phyloP scores from a whole-genome alignment of 2,797 vertebrate genomes.

The Brachymystax lenok region DNA sequence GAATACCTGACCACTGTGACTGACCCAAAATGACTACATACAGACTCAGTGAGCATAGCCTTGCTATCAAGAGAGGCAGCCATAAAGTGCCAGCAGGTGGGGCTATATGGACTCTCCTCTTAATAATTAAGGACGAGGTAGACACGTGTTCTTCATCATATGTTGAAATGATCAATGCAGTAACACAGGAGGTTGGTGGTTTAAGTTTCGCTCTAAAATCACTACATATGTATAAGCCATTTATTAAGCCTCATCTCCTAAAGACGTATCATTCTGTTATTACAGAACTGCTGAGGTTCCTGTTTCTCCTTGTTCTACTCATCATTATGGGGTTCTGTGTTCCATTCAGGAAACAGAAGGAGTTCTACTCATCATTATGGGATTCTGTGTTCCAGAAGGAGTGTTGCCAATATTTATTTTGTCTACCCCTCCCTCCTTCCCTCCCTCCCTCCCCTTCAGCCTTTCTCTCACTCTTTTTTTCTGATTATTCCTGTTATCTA shows the following conservation, averaged over 20 bases:
- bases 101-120: constrained; percentile 15
- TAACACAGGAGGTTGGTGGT: background rate
- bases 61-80: too few species aligned
- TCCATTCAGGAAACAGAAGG: too few species aligned
- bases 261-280: constrained; percentile 26
- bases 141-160: background rate
- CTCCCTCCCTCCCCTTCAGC: background rate
- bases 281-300: constrained; percentile 40
- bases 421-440: background rate
- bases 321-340: constrained; percentile 41
- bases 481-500: constrained; percentile 54
- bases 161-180: background rate
- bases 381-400: constrained; percentile 49
- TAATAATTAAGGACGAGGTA: background rate
- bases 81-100: constrained; percentile 47
- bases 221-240: background rate
- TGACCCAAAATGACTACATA: too few species aligned
- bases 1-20: too few species aligned
- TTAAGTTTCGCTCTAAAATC: background rate
- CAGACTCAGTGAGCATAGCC: too few species aligned
- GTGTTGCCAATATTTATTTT: constrained; percentile 44
- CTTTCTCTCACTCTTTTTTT: constrained; percentile 47
- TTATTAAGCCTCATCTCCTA: constrained; percentile 29
- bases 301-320: constrained; percentile 2
- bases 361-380: constrained; percentile 15